phyloP scores from a whole-genome alignment of 2,113 vertebrate genomes.

The Nothoprocta perdicaria region DNA sequence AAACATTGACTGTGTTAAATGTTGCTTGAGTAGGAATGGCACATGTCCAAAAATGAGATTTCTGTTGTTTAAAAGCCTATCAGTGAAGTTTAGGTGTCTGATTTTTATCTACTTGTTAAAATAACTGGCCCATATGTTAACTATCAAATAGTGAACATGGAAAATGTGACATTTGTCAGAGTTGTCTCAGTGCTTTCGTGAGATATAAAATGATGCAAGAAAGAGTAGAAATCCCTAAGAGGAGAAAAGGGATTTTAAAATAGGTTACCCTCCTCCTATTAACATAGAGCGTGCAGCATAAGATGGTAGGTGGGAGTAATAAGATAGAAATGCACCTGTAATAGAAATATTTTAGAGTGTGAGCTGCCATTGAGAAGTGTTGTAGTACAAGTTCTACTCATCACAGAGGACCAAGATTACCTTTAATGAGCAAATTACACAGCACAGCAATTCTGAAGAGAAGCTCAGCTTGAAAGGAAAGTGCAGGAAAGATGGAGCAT shows the following conservation, averaged over 20 bases:
- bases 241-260: background rate
- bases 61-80: background rate
- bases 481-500: background rate
- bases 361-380: background rate
- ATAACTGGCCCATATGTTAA: background rate
- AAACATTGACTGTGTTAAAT: background rate
- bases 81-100: background rate
- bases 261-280: background rate
- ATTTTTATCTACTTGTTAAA: background rate
- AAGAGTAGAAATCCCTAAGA: background rate
- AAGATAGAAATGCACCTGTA: background rate
- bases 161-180: background rate
- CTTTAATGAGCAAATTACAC: background rate
- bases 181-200: background rate
- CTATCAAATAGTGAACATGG: background rate
- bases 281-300: background rate
- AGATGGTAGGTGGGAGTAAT: background rate
- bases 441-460: background rate
- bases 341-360: background rate
- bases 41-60: fast-evolving
- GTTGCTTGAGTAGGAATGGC: background rate
- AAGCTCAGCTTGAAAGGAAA: background rate
- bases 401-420: background rate
- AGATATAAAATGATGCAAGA: background rate
- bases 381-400: background rate